Conservation (phyloP, 2,113 vertebrate species). For the Oryzias celebensis region DNA sequence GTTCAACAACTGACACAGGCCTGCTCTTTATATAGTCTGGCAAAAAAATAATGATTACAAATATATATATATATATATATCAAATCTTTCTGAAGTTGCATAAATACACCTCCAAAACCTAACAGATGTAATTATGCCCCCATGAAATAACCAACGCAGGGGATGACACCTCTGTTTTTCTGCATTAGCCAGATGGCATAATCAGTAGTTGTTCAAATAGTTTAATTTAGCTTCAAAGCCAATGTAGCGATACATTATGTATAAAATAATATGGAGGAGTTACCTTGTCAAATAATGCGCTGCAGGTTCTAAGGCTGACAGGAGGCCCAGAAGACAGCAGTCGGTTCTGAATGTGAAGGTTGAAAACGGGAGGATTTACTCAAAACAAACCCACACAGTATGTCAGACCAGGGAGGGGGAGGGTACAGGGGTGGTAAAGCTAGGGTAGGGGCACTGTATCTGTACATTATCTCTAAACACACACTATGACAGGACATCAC, state of each 20-base stretch:
- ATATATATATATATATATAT: too few relatives aligned
- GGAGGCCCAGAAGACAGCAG: conserved; percentile 83
- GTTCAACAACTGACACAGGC: conserved; percentile 56
- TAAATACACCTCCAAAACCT: conserved; percentile 22
- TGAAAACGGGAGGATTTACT: conserved; percentile 76
- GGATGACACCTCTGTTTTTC: conserved; percentile 39
- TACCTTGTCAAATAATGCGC: conserved; percentile 84
- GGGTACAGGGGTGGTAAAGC: conserved; percentile 4
- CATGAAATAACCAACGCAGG: conserved; percentile 32
- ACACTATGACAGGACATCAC: conserved; percentile 28
- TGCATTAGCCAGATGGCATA: conserved; percentile 19
- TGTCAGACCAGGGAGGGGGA: conserved; percentile 40
- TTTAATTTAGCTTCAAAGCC: conserved; percentile 57
- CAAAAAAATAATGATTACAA: conserved; percentile 1
- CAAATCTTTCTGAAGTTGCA: too few relatives aligned
- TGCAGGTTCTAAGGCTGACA: conserved; percentile 83
- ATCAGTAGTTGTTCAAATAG: conserved; percentile 40
- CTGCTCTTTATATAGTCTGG: conserved; percentile 35
- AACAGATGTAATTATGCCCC: conserved; percentile 34
- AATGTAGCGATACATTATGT: conserved; percentile 61
- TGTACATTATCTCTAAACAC: conserved; percentile 18
- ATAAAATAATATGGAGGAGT: conserved; percentile 72
- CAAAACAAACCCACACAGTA: conserved; percentile 73
- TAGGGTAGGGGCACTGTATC: conserved; percentile 28
- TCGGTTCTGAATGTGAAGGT: conserved; percentile 83